phyloP scores from a whole-genome alignment of 2,113 vertebrate genomes.

The Penelope pileata region DNA sequence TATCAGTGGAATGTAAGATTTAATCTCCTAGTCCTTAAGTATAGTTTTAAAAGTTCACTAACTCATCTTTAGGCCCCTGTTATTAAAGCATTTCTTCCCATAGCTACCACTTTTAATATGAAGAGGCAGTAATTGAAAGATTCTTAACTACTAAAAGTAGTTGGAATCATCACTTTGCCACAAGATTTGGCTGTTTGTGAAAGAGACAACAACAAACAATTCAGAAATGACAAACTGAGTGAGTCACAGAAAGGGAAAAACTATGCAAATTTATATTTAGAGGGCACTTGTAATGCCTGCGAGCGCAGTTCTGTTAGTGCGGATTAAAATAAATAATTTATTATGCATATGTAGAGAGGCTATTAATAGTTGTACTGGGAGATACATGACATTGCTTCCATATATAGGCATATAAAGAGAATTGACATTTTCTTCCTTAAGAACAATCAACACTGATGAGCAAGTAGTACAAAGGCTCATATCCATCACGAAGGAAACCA shows the following conservation, averaged over 20 bases:
- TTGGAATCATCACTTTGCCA: not conserved
- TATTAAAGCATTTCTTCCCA: not conserved
- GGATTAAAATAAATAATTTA: conserved; percentile 26
- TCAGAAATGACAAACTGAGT: not conserved
- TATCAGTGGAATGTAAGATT: too few species aligned
- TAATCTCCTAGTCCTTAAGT: not conserved
- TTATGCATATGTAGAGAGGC: not conserved
- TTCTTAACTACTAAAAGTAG: not conserved
- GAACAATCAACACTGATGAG: not conserved
- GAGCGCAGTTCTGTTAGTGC: not conserved
- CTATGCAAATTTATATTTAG: not conserved
- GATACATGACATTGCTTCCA: conserved; percentile 1
- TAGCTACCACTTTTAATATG: not conserved
- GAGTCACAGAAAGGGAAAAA: not conserved
- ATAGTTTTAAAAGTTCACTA: not conserved
- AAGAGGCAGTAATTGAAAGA: not conserved
- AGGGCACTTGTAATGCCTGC: not conserved
- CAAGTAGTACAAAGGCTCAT: not conserved
- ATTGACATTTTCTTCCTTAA: not conserved
- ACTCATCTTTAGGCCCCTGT: not conserved
- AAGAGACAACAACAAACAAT: not conserved
- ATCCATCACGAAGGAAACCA: not conserved
- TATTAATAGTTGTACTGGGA: conserved; percentile 34
- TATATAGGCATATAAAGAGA: not conserved
- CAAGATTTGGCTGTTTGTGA: not conserved